Evolutionary conservation across 1,140 invertebrate species (phyloP), one percentile per base, ranked within the genome.

Genomic region (Chelonus insularis): DNA sequence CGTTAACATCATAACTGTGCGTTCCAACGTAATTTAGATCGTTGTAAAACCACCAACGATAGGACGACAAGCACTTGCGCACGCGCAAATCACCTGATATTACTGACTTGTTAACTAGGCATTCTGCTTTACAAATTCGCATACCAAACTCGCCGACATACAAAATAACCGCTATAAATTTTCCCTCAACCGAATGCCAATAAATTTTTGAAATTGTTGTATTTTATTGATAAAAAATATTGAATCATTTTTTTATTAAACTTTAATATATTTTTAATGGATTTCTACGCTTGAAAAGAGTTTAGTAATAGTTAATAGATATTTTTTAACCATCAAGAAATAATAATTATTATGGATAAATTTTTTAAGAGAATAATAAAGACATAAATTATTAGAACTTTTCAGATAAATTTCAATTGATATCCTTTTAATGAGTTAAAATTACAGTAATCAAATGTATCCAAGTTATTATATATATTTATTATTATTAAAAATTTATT

Each of bases 41-140:
- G 71, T 64, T 77, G 75, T 77, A 77, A 78, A 77, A 73, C 69
- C 70, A 64, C 68, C 54, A 59, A 65, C 48, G 55, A 64, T 60
- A 48, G 56, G 58, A 52, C 56, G 59, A 48, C 50, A 41, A 29
- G 45, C 23, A 21, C 29, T 57, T 54, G 45, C 60, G 36, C 45
- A 60, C 43, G 57, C 54, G 45, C 50, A 58, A 34, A 50, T 48
- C 32, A 20, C 32, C 62, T 60, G 50, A 60, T 67, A 62, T 71
- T 71, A 69, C 64, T 63, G 67, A 72, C 65, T 72, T 69, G 68
- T 71, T 78, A 77, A 78, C 75, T 73, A 77, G 76, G 76, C 72
- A 71, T 72, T 76, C 72, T 70, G 73, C 76, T 77, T 77, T 73
- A 72, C 74, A 75, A 78, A 78, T 77, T 77, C 72, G 70, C 57